Evolutionary conservation across 2,797 vertebrate species (phyloP).

Genomic region (Zalophus californianus): DNA sequence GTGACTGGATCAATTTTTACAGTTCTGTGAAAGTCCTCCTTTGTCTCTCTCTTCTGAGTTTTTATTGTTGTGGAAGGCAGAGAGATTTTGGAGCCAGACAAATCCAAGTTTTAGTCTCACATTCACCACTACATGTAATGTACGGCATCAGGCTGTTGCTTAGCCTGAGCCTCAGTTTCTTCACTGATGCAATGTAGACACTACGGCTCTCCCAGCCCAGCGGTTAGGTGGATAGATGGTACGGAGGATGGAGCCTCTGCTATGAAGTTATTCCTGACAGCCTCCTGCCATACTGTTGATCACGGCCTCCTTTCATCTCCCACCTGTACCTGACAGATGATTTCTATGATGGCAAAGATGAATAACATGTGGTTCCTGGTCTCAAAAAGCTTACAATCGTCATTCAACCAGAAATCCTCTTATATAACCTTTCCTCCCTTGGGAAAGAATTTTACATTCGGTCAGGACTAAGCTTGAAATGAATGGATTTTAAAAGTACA

Average conservation of each 20-base stretch:
- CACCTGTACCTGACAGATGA: not conserved
- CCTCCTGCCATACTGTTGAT: not conserved
- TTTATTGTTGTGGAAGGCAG: not conserved
- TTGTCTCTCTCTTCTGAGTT: not conserved
- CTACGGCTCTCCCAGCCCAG: not conserved
- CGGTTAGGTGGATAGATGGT: not conserved
- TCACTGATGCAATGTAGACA: not conserved
- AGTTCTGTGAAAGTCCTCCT: not conserved
- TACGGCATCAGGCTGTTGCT: not conserved
- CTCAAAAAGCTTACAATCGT: constrained; percentile 2
- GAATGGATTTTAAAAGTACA: not conserved
- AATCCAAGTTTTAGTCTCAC: not conserved
- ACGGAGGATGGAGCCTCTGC: not conserved
- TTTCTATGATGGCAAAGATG: constrained; percentile 23
- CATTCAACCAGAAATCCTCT: not conserved
- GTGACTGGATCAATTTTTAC: constrained; percentile 18
- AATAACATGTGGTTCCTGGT: not conserved
- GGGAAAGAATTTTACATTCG: not conserved
- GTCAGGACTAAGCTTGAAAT: not conserved
- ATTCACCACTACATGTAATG: not conserved
- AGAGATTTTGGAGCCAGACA: not conserved
- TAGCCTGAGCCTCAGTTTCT: not conserved
- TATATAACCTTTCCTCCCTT: not conserved
- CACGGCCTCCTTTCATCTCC: not conserved
- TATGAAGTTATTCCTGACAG: constrained; percentile 19